phyloP scores from a whole-genome alignment of 35 echinoderm and acorn worm species.

The Hemicentrotus pulcherrimus region DNA sequence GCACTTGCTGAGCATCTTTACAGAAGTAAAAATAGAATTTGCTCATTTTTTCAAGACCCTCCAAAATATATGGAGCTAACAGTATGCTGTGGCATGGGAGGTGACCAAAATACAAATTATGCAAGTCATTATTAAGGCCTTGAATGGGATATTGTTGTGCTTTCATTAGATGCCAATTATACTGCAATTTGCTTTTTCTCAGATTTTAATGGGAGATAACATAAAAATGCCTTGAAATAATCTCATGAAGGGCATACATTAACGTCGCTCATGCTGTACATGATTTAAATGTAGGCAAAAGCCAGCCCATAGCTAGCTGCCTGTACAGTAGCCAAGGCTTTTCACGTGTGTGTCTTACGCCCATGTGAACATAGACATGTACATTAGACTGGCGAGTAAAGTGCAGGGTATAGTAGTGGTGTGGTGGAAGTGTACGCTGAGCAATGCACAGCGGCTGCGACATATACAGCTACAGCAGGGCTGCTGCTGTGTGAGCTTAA shows the following conservation, averaged over 20 bases:
- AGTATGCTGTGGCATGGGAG: not conserved
- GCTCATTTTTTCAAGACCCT: not conserved
- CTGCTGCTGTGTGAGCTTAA: constrained; percentile 36
- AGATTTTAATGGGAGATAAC: not conserved
- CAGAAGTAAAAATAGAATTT: not conserved
- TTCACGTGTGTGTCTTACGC: not conserved
- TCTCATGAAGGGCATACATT: not conserved
- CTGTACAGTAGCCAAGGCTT: not conserved
- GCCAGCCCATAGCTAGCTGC: not conserved
- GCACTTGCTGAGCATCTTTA: not conserved
- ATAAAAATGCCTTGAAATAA: constrained; percentile 14
- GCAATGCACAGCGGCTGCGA: not conserved
- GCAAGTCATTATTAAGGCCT: not conserved
- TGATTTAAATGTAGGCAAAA: not conserved
- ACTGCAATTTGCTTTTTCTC: not conserved
- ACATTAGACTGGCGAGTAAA: not conserved
- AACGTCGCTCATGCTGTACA: not conserved
- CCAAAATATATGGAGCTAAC: not conserved
- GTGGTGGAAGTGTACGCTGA: not conserved
- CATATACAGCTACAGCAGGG: constrained; percentile 23
- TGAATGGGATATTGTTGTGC: not conserved
- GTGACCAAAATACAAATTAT: not conserved
- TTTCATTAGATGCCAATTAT: not conserved
- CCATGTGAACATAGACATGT: constrained; percentile 2
- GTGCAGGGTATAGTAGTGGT: not conserved